phyloP scores from a whole-genome alignment of 2,888 invertebrate species.

The Andrena bucephala region DNA sequence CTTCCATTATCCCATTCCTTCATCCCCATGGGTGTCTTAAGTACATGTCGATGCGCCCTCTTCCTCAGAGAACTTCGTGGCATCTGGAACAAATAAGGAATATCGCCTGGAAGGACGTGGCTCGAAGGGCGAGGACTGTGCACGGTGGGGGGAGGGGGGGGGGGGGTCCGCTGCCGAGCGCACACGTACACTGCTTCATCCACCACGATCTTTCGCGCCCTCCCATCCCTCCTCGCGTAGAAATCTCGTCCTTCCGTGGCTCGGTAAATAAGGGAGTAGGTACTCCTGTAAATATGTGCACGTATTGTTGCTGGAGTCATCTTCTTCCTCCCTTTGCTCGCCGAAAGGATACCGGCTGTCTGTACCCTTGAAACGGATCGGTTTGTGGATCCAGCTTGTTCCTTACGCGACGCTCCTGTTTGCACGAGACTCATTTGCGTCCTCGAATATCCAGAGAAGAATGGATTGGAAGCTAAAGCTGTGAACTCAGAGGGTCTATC shows the following conservation, averaged over 20 bases:
- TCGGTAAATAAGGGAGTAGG: slow-evolving; percentile 51
- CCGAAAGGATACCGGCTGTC: slow-evolving; percentile 10
- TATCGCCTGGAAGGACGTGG: slow-evolving; percentile 57
- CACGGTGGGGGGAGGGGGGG: too few relatives aligned
- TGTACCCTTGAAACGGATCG: slow-evolving; percentile 3
- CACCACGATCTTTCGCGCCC: slow-evolving; percentile 44
- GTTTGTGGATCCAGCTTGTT: slow-evolving; percentile 5
- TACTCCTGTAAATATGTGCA: slow-evolving; percentile 52
- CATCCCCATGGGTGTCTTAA: slow-evolving; percentile 42
- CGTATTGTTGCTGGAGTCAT: slow-evolving; percentile 28
- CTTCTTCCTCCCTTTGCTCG: not conserved
- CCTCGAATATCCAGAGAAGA: not conserved
- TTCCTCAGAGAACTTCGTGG: slow-evolving; percentile 23
- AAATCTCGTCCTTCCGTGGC: slow-evolving; percentile 34
- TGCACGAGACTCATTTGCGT: slow-evolving; percentile 3
- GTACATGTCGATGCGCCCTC: slow-evolving; percentile 48
- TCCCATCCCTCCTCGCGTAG: slow-evolving; percentile 1
- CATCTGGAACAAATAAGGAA: slow-evolving; percentile 70
- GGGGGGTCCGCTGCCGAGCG: slow-evolving; percentile 19
- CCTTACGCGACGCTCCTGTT: not conserved
- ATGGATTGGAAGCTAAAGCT: not conserved
- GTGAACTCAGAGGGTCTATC: not conserved
- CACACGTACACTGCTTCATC: slow-evolving; percentile 23
- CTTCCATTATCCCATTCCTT: slow-evolving; percentile 55
- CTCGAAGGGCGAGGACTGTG: slow-evolving; percentile 24